phyloP scores from a whole-genome alignment of 2,888 invertebrate species.

The Dorcus parallelipipedus region DNA sequence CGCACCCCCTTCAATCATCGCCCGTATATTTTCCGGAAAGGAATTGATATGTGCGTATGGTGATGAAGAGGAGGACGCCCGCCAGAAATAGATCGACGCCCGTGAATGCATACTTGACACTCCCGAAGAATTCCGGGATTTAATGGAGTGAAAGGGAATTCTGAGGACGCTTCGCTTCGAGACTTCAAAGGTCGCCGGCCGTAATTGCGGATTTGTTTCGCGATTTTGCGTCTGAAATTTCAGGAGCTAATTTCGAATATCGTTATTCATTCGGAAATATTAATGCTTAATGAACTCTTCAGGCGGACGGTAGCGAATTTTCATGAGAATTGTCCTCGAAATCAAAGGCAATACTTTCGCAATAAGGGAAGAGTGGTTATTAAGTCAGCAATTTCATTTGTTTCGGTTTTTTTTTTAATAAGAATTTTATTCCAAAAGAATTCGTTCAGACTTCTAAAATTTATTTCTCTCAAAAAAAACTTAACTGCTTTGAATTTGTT shows the following conservation, averaged over 20 bases:
- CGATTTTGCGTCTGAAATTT: neutral
- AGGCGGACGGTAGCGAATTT: too few relatives aligned
- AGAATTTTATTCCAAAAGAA: too few relatives aligned
- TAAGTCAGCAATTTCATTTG: too few relatives aligned
- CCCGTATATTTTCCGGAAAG: slow-evolving; percentile 5
- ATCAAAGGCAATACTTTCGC: neutral
- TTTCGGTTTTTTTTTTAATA: too few relatives aligned
- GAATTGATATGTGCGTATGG: slow-evolving; percentile 13
- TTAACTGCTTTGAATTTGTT: too few relatives aligned
- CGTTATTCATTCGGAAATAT: too few relatives aligned
- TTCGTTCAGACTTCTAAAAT: too few relatives aligned
- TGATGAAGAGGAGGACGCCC: neutral
- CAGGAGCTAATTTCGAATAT: neutral
- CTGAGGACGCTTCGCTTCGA: too few relatives aligned
- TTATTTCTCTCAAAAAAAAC: too few relatives aligned
- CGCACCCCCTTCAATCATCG: slow-evolving; percentile 5
- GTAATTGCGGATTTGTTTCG: neutral
- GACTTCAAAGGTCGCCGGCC: neutral
- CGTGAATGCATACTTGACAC: neutral
- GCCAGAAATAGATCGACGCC: neutral
- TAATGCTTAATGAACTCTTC: too few relatives aligned
- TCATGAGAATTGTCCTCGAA: neutral
- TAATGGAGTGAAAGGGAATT: neutral
- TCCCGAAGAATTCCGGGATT: neutral
- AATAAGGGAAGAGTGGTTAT: neutral